Conservation (phyloP, 2,113 vertebrate species). For the Scomber japonicus region DNA sequence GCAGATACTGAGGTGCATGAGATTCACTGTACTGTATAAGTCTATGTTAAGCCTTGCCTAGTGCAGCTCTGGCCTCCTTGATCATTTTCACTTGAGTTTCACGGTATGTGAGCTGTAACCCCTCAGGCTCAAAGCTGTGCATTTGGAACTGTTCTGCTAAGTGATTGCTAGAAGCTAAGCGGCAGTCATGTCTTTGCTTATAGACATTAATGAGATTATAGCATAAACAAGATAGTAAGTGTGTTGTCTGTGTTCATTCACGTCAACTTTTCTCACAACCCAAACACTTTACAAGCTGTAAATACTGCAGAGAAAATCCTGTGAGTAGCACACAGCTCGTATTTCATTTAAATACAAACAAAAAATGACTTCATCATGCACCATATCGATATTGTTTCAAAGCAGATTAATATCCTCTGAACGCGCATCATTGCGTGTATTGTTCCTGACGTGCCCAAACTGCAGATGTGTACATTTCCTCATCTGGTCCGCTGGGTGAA, state of each 20-base stretch:
- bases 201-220: slow-evolving; percentile 57
- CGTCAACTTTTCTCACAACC: slow-evolving; percentile 33
- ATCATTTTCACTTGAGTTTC: slow-evolving; percentile 63
- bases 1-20: slow-evolving; percentile 4
- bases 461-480: slow-evolving; percentile 49
- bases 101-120: slow-evolving; percentile 55
- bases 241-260: slow-evolving; percentile 57
- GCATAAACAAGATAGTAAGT: slow-evolving; percentile 51
- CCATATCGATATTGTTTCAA: slow-evolving; percentile 30
- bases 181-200: slow-evolving; percentile 50
- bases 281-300: slow-evolving; percentile 12
- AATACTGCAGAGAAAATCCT: slow-evolving; percentile 17
- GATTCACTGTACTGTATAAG: slow-evolving; percentile 31
- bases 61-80: slow-evolving; percentile 43
- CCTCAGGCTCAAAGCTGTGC: slow-evolving; percentile 56
- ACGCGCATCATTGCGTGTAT: slow-evolving; percentile 22
- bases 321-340: neutral
- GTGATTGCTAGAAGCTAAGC: slow-evolving; percentile 51
- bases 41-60: slow-evolving; percentile 23
- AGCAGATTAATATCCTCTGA: slow-evolving; percentile 53
- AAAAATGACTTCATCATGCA: neutral
- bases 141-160: slow-evolving; percentile 56
- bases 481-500: slow-evolving; percentile 20
- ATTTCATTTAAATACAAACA: neutral
- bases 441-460: neutral